A percentile compares a stretch with the other conserved stretches of the same genome.
These are phyloP conservation scores for Scelioninae gen. 2 DNA, from an alignment of 2,888 invertebrate genomes.

Conservation along the genomic window DNA sequence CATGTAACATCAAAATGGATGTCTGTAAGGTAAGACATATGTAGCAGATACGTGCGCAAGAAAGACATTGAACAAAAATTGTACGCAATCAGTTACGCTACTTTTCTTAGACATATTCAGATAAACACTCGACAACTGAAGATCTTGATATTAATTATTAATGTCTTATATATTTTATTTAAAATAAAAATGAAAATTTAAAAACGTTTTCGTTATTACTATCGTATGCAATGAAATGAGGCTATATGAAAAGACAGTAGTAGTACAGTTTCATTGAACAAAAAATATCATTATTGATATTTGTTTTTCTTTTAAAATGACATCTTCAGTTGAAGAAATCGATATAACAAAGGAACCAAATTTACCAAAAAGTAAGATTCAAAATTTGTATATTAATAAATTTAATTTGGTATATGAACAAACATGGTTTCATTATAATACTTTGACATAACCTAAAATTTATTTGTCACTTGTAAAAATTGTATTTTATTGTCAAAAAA, in stretches of 20 bases:
- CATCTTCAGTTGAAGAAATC: conserved; percentile 34
- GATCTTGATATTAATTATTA: neutral
- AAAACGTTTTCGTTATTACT: neutral
- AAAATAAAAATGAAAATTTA: neutral
- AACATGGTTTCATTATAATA: neutral
- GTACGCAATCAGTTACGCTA: no score
- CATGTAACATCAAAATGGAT: no score
- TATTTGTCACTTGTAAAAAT: neutral
- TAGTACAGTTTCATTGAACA: neutral
- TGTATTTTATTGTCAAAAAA: neutral
- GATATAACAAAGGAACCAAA: conserved; percentile 26
- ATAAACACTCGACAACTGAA: neutral
- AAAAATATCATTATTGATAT: conserved; percentile 3
- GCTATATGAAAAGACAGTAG: neutral
- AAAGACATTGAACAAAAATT: no score
- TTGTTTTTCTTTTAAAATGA: conserved; percentile 21
- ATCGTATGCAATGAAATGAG: neutral
- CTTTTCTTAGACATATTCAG: no score
- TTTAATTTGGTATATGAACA: neutral
- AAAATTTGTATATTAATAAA: neutral
- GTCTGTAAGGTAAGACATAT: no score
- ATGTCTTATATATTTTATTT: neutral
- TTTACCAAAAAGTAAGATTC: conserved; percentile 20
- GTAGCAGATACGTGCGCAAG: no score
- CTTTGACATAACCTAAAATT: conserved; percentile 15